Percentiles rank a stretch among this genome's conserved stretches.
Conservation (phyloP, 2,888 invertebrate species). For the Toxonevra muliebris region DNA sequence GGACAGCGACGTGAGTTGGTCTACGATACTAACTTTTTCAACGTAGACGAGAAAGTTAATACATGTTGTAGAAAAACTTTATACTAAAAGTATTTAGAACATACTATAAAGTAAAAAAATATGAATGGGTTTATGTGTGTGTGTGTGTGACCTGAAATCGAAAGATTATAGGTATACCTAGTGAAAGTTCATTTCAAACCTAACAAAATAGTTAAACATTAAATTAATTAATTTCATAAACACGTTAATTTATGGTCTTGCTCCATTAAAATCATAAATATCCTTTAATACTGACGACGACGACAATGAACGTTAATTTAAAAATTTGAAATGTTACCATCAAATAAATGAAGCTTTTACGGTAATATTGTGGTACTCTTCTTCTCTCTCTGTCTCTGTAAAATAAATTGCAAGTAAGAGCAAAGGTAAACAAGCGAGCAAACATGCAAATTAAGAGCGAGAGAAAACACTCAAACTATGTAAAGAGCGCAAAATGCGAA, state of each 20-base stretch:
- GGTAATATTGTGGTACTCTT: too few relatives aligned
- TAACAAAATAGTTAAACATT: not conserved
- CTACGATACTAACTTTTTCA: not conserved
- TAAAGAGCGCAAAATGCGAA: not conserved
- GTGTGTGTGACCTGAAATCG: too few relatives aligned
- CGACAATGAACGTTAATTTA: not conserved
- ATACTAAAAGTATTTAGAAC: too few relatives aligned
- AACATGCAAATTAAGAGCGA: not conserved
- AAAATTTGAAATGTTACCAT: not conserved
- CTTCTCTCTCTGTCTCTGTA: not conserved
- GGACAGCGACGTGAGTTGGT: conserved; percentile 49
- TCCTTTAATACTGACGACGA: not conserved
- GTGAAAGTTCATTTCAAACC: conserved; percentile 42
- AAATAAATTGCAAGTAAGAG: not conserved
- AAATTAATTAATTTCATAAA: conserved; percentile 9
- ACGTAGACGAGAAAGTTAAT: not conserved
- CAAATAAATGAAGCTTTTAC: too few relatives aligned
- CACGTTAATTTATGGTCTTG: not conserved
- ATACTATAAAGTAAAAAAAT: too few relatives aligned
- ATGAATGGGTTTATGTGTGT: too few relatives aligned
- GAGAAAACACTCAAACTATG: not conserved
- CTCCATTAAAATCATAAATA: not conserved
- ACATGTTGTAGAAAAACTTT: too few relatives aligned
- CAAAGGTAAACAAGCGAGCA: not conserved
- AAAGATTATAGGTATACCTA: too few relatives aligned